Conservation (phyloP, 2,797 vertebrate genomes). For the Sebastes matsubarae region DNA sequence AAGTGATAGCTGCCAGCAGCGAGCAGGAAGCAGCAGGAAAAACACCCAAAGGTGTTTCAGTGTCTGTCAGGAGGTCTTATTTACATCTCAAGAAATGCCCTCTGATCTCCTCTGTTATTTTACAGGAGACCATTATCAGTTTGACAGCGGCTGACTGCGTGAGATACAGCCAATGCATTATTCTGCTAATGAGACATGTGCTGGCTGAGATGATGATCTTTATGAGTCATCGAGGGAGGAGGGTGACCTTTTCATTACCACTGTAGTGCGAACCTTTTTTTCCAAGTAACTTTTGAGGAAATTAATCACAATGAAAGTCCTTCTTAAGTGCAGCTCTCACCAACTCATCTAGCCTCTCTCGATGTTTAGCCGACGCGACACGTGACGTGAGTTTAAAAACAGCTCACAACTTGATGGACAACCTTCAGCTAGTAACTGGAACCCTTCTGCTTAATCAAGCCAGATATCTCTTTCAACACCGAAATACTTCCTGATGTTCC, state of each 20-base stretch:
- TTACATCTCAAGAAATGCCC: neutral
- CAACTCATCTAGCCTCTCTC: neutral
- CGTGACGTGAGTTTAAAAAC: neutral
- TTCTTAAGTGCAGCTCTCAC: neutral
- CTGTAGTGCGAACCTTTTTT: neutral
- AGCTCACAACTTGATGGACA: neutral
- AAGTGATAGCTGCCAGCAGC: conserved; percentile 40
- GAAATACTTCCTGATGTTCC: conserved; percentile 52
- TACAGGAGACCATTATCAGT: neutral
- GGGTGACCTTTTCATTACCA: neutral
- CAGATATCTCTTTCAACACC: conserved; percentile 42
- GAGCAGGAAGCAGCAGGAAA: conserved; percentile 46
- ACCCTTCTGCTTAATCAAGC: conserved; percentile 47
- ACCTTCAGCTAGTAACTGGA: neutral
- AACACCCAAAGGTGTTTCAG: conserved; percentile 46
- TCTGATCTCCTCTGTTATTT: conserved; percentile 3
- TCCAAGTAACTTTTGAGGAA: neutral
- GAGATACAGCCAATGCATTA: neutral
- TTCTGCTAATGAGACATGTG: neutral
- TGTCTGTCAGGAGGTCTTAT: conserved; percentile 1
- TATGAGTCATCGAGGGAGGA: neutral
- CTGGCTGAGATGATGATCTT: neutral
- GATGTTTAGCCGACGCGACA: neutral
- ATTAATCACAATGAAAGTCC: neutral
- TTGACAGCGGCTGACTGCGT: neutral